These are phyloP conservation scores for Sphenodon punctatus DNA, from an alignment of 2,797 vertebrate genomes.

Conservation along the genomic window DNA sequence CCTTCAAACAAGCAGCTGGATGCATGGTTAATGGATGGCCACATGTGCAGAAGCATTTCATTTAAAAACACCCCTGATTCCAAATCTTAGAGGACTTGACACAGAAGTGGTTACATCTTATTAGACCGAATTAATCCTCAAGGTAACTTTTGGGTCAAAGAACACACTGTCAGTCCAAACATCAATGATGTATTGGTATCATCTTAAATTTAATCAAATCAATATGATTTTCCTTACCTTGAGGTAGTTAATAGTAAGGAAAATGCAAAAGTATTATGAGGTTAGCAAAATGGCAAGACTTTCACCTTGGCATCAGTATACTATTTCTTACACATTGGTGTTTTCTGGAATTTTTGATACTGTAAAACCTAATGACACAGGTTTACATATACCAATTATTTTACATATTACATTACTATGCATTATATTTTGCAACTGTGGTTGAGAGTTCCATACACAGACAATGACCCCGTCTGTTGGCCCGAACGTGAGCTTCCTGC, in stretches of 20 bases:
- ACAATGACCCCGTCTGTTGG: no score
- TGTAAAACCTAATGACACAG: not conserved
- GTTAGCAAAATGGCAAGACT: not conserved
- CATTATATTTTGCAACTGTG: no score
- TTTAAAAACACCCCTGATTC: no score
- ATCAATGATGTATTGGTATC: not conserved
- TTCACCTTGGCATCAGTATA: not conserved
- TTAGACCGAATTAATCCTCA: not conserved
- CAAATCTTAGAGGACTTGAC: not conserved
- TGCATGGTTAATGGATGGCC: no score
- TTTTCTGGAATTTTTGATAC: not conserved
- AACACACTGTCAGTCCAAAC: not conserved
- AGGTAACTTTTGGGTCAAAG: not conserved
- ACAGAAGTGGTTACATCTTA: not conserved
- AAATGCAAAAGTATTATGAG: not conserved
- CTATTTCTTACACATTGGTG: not conserved
- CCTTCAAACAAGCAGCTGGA: no score
- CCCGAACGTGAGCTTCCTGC: no score
- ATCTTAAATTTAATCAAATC: not conserved
- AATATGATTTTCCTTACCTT: not conserved
- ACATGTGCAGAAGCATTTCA: no score
- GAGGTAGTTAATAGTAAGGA: not conserved
- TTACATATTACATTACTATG: no score
- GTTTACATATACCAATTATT: not conserved
- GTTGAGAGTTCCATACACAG: no score